Base-by-base conservation (phyloP, 2,888 invertebrate genomes). In the Hartigia nigra region DNA sequence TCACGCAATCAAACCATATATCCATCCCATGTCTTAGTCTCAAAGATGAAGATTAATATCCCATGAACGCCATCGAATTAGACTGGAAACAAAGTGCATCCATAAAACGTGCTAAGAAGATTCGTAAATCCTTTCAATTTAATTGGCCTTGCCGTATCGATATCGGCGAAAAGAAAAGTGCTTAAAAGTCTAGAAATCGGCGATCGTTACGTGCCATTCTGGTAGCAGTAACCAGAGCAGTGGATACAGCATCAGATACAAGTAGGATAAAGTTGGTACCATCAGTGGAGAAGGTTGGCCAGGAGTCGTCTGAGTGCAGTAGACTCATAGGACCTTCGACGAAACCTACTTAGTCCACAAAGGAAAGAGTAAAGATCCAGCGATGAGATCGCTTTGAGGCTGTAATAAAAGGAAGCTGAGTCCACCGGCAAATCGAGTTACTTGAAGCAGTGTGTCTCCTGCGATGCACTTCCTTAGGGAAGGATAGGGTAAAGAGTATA, bases 401-500 rank as follows among this genome's bases (percentile, higher is more conserved):
- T 82, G 80, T 87, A 87, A 87, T 87, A 88, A 88, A 87, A 85
- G 84, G 81, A 85, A 86, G 83, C 84, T 82, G 84, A 84, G 85
- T 84, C 84, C 78, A 83, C 82, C 81, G 82, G 82, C 87, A 87
- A 89, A 89, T 89, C 87, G 88, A 87, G 89, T 88, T 89, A 87
- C 83, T 32, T 31, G 72, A 35, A 72, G 32, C 72, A 31, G n/a
- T 31, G 69, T 69, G 76, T 77, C 74, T 75, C 74, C 37, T 37
- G 32, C 34, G 69, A 37, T 74, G 74, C 80, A 35, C 77, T 36
- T 76, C 70, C 12, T 35, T 69, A 32, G 72, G 32, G 69, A 37
- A 4, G 69, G 74, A 31, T 69, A 55, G 74, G 76, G 34, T 14
- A 35, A 70, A 78, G 55, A 55, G 23, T 55, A 55, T 23, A 23